phyloP scores from a whole-genome alignment of 2,888 invertebrate species.

The Caenorhabditis afra region DNA sequence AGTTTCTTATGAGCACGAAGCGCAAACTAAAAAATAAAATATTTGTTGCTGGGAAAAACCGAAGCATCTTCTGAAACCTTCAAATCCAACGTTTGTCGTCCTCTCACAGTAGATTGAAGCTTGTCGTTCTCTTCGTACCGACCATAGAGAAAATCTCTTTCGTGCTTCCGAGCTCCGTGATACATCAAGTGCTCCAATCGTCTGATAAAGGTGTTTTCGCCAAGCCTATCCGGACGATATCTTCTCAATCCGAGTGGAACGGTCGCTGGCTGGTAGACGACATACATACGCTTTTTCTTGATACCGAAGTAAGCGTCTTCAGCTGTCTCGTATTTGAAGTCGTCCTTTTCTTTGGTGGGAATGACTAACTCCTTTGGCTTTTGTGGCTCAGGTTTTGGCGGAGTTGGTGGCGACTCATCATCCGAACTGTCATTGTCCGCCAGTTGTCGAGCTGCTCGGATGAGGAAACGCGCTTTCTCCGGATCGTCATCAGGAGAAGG shows the following conservation, averaged over 20 bases:
- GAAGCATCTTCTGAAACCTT: slow-evolving; percentile 30
- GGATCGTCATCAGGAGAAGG: slow-evolving; percentile 21
- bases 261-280: slow-evolving; percentile 42
- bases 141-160: slow-evolving; percentile 18
- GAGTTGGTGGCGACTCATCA: neutral
- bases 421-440: slow-evolving; percentile 32
- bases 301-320: slow-evolving; percentile 46
- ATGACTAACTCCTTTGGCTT: slow-evolving; percentile 2
- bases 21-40: slow-evolving; percentile 38
- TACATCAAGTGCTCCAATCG: slow-evolving; percentile 43
- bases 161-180: slow-evolving; percentile 25
- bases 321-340: slow-evolving; percentile 44
- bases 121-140: slow-evolving; percentile 23
- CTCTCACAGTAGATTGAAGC: slow-evolving; percentile 26
- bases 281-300: slow-evolving; percentile 50
- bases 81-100: slow-evolving; percentile 33
- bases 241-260: slow-evolving; percentile 25
- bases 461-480: slow-evolving; percentile 30
- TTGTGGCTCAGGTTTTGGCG: neutral
- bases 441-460: slow-evolving; percentile 36
- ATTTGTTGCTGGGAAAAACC: no score
- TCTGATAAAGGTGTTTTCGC: slow-evolving; percentile 30
- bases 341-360: slow-evolving; percentile 21
- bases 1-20: slow-evolving; percentile 23
- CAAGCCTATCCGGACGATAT: slow-evolving; percentile 36